Evolutionary conservation across 1,140 invertebrate genomes (phyloP).

Genomic region (Sesamia nonagrioides): DNA sequence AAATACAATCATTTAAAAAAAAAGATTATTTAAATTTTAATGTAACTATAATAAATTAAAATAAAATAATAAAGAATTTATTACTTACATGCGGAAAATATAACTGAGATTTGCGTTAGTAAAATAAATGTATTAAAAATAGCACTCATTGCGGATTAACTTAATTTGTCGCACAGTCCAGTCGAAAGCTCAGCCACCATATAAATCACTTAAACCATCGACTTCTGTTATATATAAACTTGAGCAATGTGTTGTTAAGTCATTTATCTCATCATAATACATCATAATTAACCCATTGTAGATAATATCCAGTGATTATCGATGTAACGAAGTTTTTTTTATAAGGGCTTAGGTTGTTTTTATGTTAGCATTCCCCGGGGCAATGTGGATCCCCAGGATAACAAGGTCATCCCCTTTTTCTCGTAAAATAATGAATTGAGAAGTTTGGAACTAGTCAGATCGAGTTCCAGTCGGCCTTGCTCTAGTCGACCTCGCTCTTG

Average conservation of each 20-base stretch:
- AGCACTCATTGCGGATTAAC: conserved; percentile 38
- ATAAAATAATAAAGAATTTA: background rate
- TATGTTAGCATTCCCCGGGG: too few relatives aligned
- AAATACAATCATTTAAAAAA: too few relatives aligned
- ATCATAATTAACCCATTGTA: background rate
- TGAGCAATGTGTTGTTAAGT: background rate
- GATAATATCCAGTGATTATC: background rate
- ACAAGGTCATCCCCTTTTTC: too few relatives aligned
- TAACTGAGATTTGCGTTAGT: conserved; percentile 3
- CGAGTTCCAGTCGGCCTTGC: too few relatives aligned
- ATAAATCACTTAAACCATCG: conserved; percentile 4
- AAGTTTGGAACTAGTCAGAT: too few relatives aligned
- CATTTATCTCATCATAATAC: conserved; percentile 11
- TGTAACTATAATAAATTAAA: background rate
- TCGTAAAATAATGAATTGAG: too few relatives aligned
- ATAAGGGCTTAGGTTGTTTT: too few relatives aligned
- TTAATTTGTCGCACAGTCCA: conserved; percentile 4
- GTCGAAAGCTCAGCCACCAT: conserved; percentile 19
- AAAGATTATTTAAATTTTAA: background rate
- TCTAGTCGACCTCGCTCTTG: too few relatives aligned
- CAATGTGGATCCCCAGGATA: too few relatives aligned
- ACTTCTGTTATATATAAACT: conserved; percentile 41
- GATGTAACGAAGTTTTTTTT: background rate
- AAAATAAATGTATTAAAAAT: conserved; percentile 39
- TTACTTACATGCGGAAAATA: conserved; percentile 41